A percentile compares a stretch with the other conserved stretches of the same genome.
phyloP scores from a whole-genome alignment of 92 coral and sea anemone species.

The Bergia sp. region DNA sequence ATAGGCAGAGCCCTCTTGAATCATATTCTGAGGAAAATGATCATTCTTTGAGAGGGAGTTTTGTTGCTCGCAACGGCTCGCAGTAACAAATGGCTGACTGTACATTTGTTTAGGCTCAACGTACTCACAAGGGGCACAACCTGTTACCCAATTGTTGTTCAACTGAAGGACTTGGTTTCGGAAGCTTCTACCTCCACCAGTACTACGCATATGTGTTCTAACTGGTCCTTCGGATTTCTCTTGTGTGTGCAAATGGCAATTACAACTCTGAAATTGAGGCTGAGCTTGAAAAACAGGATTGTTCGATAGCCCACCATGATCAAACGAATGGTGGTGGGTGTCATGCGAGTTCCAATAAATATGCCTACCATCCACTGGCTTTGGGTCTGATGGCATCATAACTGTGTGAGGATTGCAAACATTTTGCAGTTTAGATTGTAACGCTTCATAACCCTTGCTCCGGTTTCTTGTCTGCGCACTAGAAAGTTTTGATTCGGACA shows the following conservation, averaged over 20 bases:
- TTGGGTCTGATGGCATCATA: neutral
- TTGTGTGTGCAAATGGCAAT: neutral
- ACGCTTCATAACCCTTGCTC: neutral
- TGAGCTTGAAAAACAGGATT: neutral
- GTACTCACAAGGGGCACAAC: neutral
- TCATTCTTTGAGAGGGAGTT: neutral
- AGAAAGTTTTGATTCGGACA: neutral
- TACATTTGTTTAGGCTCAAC: neutral
- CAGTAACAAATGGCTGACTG: too few relatives aligned
- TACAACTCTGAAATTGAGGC: neutral
- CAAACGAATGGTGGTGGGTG: neutral
- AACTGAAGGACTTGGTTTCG: neutral
- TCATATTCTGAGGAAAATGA: neutral
- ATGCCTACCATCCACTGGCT: neutral
- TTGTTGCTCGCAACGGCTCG: neutral
- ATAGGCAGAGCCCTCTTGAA: neutral
- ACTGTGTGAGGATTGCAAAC: neutral
- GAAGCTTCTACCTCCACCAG: neutral
- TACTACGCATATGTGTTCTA: neutral
- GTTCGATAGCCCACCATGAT: neutral
- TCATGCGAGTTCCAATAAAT: neutral
- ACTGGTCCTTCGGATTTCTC: neutral
- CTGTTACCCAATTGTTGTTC: neutral
- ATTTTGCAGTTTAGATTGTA: neutral
- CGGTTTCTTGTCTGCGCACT: neutral